Evolutionary conservation across 2,888 invertebrate species (phyloP).

Genomic region (Tholera decimalis): DNA sequence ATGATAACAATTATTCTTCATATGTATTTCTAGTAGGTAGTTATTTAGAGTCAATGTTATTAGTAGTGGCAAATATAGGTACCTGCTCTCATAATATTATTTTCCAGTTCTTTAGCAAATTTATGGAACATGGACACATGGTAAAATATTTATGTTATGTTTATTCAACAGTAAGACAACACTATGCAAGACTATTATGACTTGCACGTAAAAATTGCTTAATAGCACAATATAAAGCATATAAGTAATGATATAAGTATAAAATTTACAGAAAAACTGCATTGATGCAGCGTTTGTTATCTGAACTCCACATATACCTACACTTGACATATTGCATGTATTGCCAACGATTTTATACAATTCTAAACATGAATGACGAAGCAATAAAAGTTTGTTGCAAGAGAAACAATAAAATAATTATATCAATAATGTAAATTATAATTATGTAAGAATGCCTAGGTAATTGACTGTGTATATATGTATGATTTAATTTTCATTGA

Average conservation of each 20-base stretch:
- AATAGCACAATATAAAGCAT: too few species aligned
- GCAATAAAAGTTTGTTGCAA: constrained; percentile 23
- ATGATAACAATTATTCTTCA: neutral
- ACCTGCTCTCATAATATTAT: neutral
- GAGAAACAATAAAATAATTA: constrained; percentile 42
- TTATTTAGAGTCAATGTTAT: neutral
- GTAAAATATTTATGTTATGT: too few species aligned
- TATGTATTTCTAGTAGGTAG: neutral
- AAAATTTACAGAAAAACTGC: too few species aligned
- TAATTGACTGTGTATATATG: constrained; percentile 15
- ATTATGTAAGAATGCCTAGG: constrained; percentile 32
- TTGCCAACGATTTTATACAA: neutral
- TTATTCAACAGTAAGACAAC: too few species aligned
- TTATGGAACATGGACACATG: neutral
- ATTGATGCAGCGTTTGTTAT: constrained; percentile 8
- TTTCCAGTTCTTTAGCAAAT: too few species aligned
- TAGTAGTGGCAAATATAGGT: neutral
- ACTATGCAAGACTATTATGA: too few species aligned
- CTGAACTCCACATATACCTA: neutral
- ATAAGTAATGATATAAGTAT: too few species aligned
- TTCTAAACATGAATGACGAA: constrained; percentile 23
- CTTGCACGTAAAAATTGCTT: too few species aligned
- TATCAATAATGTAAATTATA: constrained; percentile 33
- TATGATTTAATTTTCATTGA: constrained; percentile 41
- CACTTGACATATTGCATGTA: neutral